A percentile compares a stretch with the other conserved stretches of the same genome.
phyloP scores from a whole-genome alignment of 2,797 vertebrate genomes.

The Kryptopterus vitreolus region DNA sequence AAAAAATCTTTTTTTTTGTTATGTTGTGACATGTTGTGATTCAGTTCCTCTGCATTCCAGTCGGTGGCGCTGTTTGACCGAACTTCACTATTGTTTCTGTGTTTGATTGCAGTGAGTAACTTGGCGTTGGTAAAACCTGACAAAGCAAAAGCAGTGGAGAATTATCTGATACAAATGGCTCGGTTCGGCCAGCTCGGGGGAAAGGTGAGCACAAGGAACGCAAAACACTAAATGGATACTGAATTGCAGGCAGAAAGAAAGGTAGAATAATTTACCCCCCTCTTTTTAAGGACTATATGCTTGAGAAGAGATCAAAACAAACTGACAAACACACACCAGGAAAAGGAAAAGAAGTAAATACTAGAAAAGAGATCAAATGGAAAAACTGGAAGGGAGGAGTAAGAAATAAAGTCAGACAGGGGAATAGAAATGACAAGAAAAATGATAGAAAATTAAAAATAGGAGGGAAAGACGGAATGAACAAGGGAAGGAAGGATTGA shows the following conservation, averaged over 20 bases:
- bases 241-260: not conserved
- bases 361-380: not conserved
- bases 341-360: not conserved
- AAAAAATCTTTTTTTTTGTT: no score
- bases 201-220: slow-evolving; percentile 75
- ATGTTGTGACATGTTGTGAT: no score
- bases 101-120: slow-evolving; percentile 83
- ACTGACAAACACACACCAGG: not conserved
- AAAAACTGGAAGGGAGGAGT: not conserved
- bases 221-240: not conserved
- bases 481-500: no score
- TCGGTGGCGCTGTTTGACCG: slow-evolving; percentile 12
- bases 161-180: slow-evolving; percentile 98
- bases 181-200: slow-evolving; percentile 87
- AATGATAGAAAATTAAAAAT: no score
- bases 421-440: no score
- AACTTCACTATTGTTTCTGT: not conserved
- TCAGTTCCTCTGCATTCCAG: not conserved
- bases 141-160: slow-evolving; percentile 95
- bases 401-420: not conserved
- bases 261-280: not conserved
- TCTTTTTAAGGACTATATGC: no score
- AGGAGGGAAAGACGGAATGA: no score
- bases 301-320: not conserved
- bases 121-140: slow-evolving; percentile 97